Evolutionary conservation across 1,140 invertebrate species (phyloP).

Genomic region (Steinernema feltiae): DNA sequence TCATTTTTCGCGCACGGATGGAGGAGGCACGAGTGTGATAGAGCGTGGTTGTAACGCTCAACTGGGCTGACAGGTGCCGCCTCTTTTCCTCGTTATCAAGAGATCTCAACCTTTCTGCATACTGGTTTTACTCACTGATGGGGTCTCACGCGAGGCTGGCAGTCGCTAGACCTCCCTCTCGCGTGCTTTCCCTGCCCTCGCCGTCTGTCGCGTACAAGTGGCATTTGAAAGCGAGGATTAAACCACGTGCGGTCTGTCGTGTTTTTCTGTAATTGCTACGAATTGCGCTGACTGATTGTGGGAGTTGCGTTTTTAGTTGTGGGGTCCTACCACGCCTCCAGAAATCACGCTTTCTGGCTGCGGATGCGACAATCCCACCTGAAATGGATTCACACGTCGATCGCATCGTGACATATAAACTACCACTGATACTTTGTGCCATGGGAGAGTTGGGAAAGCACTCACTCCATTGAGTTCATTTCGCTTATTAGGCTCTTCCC

Average conservation of each 20-base stretch:
- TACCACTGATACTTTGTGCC: too few relatives aligned
- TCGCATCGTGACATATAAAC: too few relatives aligned
- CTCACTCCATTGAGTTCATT: too few relatives aligned
- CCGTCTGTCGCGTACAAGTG: background rate
- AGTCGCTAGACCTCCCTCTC: background rate
- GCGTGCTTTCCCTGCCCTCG: background rate
- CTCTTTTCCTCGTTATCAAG: slow-evolving; percentile 3
- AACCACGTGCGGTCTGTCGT: background rate
- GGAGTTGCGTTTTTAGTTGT: too few relatives aligned
- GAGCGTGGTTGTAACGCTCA: background rate
- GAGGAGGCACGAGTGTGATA: slow-evolving; percentile 3
- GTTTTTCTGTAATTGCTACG: background rate
- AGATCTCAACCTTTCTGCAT: slow-evolving; percentile 10
- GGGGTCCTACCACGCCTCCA: too few relatives aligned
- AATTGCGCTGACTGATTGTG: too few relatives aligned
- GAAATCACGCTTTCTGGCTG: too few relatives aligned
- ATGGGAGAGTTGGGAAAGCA: too few relatives aligned
- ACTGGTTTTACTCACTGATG: slow-evolving; percentile 5
- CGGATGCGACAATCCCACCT: too few relatives aligned
- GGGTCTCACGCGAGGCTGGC: background rate
- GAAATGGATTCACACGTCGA: too few relatives aligned
- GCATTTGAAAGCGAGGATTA: background rate
- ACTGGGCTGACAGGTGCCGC: background rate
- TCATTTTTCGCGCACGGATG: background rate
- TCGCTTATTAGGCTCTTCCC: too few relatives aligned